These are phyloP conservation scores for Agonopterix heracliana DNA, from an alignment of 2,888 invertebrate species.

Conservation along the genomic window DNA sequence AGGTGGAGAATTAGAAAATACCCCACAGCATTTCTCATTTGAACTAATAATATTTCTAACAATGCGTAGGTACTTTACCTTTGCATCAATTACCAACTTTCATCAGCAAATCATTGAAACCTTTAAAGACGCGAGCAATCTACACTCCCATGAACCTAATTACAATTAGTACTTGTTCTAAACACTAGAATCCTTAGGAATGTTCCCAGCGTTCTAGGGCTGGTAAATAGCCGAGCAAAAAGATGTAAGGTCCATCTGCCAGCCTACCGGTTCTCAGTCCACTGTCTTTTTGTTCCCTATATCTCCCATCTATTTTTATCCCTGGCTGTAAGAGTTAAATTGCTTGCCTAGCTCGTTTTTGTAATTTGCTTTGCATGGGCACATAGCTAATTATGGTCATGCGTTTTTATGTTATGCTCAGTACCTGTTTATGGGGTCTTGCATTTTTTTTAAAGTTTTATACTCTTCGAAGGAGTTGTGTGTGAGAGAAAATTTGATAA, in stretches of 20 bases:
- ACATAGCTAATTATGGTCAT: conserved; percentile 26
- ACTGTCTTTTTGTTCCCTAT: conserved; percentile 53
- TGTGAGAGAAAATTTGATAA: too few species aligned
- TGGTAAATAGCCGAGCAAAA: conserved; percentile 37
- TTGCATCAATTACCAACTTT: too few species aligned
- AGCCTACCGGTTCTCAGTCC: conserved; percentile 51
- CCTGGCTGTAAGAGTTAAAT: conserved; percentile 23
- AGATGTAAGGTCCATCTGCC: conserved; percentile 51
- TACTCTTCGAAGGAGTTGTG: too few species aligned
- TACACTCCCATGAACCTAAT: too few species aligned
- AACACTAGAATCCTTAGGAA: conserved; percentile 27
- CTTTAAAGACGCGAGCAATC: too few species aligned
- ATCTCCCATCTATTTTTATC: conserved; percentile 56
- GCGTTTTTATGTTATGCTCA: conserved; percentile 10
- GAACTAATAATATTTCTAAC: too few species aligned
- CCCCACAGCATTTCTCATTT: too few species aligned
- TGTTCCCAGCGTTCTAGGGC: conserved; percentile 43
- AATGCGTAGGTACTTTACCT: too few species aligned
- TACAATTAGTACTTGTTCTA: not conserved
- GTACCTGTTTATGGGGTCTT: conserved; percentile 3
- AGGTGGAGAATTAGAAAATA: too few species aligned
- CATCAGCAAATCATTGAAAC: too few species aligned
- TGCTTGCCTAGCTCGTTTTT: conserved; percentile 33
- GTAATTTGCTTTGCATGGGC: conserved; percentile 21
- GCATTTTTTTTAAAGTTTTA: too few species aligned